A percentile compares a stretch with the other conserved stretches of the same genome.
Evolutionary conservation across 2,113 vertebrate species (phyloP).

Genomic region (Henicopernis longicauda): DNA sequence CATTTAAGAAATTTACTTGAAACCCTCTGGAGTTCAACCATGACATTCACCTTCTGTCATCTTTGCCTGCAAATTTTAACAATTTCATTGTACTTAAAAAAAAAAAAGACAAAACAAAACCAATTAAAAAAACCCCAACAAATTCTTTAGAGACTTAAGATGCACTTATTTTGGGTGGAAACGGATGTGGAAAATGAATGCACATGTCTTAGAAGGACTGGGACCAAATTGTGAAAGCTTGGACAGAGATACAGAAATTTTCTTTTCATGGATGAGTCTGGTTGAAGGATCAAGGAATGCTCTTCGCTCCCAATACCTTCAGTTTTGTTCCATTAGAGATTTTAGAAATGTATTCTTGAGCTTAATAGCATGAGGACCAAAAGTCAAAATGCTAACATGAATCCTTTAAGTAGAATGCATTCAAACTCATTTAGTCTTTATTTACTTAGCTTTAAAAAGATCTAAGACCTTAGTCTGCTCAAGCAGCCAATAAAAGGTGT

Average conservation of each 20-base stretch:
- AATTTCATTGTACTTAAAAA: not conserved
- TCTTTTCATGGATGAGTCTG: not conserved
- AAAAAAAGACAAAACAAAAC: not conserved
- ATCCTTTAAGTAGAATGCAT: not conserved
- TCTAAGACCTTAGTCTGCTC: not conserved
- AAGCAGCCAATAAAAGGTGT: not conserved
- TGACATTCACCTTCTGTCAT: not conserved
- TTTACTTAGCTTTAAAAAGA: not conserved
- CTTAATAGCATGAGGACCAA: not conserved
- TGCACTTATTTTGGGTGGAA: not conserved
- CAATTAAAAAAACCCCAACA: fast-evolving
- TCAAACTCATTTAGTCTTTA: not conserved
- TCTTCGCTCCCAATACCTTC: not conserved
- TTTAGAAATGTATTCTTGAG: not conserved
- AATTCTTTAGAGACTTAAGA: not conserved
- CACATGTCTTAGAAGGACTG: not conserved
- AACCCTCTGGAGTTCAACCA: not conserved
- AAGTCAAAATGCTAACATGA: not conserved
- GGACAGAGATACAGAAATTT: not conserved
- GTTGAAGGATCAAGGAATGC: not conserved
- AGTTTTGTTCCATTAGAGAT: not conserved
- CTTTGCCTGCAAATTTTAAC: not conserved
- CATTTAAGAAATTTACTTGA: not conserved
- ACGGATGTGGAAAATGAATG: not conserved
- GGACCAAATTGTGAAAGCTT: not conserved